Evolutionary conservation across 2,888 invertebrate genomes (phyloP).

Genomic region (Pemphredon lugubris): DNA sequence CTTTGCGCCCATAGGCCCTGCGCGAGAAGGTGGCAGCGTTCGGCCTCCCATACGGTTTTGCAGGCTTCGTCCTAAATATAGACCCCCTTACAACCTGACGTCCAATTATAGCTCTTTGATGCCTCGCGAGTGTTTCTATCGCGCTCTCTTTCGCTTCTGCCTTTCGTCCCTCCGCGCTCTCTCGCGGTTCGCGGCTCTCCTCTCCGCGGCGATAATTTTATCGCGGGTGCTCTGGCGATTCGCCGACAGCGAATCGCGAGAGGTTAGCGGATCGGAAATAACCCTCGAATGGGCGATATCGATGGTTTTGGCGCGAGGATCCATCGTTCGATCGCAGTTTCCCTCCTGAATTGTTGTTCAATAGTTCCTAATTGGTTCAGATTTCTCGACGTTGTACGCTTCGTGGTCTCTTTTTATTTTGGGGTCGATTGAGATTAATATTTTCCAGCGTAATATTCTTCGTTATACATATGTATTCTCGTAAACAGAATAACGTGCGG

Average conservation of each 20-base stretch:
- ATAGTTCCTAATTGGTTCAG: no score
- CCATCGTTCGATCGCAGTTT: no score
- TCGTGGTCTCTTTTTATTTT: no score
- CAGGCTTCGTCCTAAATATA: constrained; percentile 77
- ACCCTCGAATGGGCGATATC: constrained; percentile 55
- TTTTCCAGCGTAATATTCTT: no score
- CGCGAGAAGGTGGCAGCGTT: constrained; percentile 59
- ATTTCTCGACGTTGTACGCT: no score
- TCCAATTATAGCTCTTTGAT: constrained; percentile 80
- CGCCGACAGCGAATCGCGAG: constrained; percentile 19
- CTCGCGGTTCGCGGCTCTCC: constrained; percentile 17
- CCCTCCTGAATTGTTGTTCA: no score
- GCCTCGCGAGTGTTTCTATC: constrained; percentile 63
- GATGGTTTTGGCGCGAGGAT: no score
- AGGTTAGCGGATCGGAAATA: constrained; percentile 33
- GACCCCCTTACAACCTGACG: constrained; percentile 74
- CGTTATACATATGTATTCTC: no score
- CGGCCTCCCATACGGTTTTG: constrained; percentile 69
- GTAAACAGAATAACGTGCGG: no score
- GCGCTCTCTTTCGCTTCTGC: constrained; percentile 32
- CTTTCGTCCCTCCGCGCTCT: not conserved
- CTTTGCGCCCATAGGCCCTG: constrained; percentile 67
- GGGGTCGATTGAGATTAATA: no score
- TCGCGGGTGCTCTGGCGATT: constrained; percentile 41
- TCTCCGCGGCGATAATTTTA: constrained; percentile 48